phyloP scores from a whole-genome alignment of 2,797 vertebrate species.

The Rhinogobio ventralis region DNA sequence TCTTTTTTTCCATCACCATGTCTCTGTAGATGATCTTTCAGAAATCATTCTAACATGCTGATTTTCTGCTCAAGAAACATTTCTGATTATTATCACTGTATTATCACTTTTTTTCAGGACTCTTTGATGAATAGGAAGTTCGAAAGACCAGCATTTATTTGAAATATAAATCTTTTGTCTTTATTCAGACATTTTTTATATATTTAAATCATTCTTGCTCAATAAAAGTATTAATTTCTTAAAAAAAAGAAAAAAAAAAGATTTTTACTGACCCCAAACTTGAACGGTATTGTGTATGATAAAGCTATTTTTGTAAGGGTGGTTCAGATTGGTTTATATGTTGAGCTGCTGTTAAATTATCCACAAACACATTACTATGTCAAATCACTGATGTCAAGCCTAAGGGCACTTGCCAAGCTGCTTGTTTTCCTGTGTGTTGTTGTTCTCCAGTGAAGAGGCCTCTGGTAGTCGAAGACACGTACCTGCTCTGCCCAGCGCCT shows the following conservation, averaged over 20 bases:
- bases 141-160: no score
- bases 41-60: no score
- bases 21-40: no score
- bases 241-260: not conserved
- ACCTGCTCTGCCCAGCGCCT: conserved; percentile 93
- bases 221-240: not conserved
- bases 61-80: no score
- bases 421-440: conserved; percentile 35
- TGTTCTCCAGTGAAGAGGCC: conserved; percentile 89
- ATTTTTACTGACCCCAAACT: no score
- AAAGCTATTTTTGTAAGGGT: not conserved
- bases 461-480: conserved; percentile 90
- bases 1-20: no score
- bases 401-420: not conserved
- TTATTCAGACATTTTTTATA: not conserved
- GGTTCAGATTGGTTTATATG: not conserved
- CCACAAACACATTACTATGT: not conserved
- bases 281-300: not conserved
- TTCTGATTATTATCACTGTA: no score
- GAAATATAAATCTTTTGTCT: not conserved
- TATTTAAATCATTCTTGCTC: not conserved
- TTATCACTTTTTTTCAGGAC: no score
- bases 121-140: no score
- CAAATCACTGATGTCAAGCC: not conserved
- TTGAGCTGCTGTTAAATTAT: not conserved